A percentile compares a stretch with the other conserved stretches of the same genome.
Conservation (phyloP, 2,113 vertebrate genomes). For the Delphinapterus leucas region DNA sequence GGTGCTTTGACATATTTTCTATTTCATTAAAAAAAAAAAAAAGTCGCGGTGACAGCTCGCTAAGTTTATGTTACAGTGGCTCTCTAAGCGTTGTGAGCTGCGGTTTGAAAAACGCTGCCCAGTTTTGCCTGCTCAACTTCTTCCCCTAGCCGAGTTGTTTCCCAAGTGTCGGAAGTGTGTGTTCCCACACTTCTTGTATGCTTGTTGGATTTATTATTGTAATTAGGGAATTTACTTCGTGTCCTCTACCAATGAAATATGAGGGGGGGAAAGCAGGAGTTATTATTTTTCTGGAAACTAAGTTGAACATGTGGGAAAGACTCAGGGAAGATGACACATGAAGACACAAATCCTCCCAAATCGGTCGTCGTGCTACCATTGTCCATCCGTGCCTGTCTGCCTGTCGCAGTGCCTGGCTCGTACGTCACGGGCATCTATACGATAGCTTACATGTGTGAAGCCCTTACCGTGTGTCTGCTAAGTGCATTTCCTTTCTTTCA, state of each 20-base stretch:
- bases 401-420: not conserved
- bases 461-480: not conserved
- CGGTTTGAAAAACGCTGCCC: not conserved
- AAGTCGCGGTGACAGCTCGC: not conserved
- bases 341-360: not conserved
- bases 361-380: rapidly evolving
- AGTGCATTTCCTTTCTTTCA: not conserved
- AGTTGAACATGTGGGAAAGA: not conserved
- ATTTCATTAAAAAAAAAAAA: too few species aligned
- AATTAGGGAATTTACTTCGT: not conserved
- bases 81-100: not conserved
- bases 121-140: rapidly evolving
- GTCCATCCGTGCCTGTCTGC: not conserved
- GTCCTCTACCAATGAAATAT: not conserved
- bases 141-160: not conserved
- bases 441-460: not conserved
- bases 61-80: not conserved
- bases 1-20: not conserved
- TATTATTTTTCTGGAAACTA: not conserved
- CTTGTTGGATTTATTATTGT: not conserved
- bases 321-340: not conserved
- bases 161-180: not conserved
- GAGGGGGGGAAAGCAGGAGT: not conserved
- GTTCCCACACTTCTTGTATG: not conserved
- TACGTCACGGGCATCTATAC: not conserved